These are phyloP conservation scores for Cyprinodon variegatus DNA, from an alignment of 2,113 vertebrate genomes.

Conservation along the genomic window DNA sequence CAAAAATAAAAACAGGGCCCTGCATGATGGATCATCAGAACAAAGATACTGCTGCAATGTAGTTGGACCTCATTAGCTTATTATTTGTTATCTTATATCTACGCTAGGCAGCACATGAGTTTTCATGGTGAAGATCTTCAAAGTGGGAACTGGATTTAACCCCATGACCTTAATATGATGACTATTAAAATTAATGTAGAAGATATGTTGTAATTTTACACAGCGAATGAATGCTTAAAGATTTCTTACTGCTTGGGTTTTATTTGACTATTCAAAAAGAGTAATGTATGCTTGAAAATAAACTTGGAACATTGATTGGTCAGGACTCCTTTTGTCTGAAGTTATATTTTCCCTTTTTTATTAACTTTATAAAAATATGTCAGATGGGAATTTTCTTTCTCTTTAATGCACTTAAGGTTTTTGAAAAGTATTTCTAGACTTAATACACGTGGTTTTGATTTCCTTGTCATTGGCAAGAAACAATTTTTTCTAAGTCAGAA, in stretches of 20 bases:
- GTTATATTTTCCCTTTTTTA: neutral
- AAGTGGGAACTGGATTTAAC: constrained; percentile 51
- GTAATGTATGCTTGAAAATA: constrained; percentile 62
- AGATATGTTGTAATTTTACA: constrained; percentile 61
- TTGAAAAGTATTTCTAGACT: too few relatives aligned
- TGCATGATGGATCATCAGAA: constrained; percentile 39
- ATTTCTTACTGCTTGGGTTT: constrained; percentile 70
- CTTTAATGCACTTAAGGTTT: neutral
- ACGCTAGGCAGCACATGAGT: constrained; percentile 28
- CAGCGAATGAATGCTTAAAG: constrained; percentile 65
- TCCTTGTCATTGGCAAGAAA: too few relatives aligned
- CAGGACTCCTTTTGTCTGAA: neutral
- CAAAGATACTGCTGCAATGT: constrained; percentile 37
- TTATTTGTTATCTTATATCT: constrained; percentile 32
- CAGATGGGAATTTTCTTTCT: neutral
- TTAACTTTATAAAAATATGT: neutral
- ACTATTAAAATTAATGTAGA: constrained; percentile 51
- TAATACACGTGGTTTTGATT: too few relatives aligned
- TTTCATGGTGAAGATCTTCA: constrained; percentile 60
- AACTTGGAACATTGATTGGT: constrained; percentile 43
- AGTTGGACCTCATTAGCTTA: constrained; percentile 62
- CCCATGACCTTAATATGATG: constrained; percentile 51
- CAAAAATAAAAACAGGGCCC: constrained; percentile 54
- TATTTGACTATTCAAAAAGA: constrained; percentile 65
- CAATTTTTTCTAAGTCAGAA: too few relatives aligned